A percentile compares a stretch with the other conserved stretches of the same genome.
These are phyloP conservation scores for Boulengerochromis microlepis DNA, from an alignment of 2,113 vertebrate genomes.

Conservation along the genomic window DNA sequence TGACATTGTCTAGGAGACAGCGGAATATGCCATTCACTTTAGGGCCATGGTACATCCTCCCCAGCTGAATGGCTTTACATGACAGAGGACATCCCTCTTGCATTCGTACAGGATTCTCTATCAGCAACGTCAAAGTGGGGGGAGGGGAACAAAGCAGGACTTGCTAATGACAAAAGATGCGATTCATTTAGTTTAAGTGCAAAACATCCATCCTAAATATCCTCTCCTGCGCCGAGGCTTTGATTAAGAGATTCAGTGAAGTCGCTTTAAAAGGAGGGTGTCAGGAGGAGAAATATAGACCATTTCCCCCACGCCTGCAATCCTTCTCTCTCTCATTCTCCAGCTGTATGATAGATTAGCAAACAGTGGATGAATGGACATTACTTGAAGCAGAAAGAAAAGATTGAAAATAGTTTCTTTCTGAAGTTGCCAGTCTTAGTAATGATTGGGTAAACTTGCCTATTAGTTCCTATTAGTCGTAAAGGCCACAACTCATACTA, in stretches of 20 bases:
- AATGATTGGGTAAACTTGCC: neutral
- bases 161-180: conserved; percentile 49
- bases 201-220: conserved; percentile 56
- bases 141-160: conserved; percentile 1
- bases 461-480: neutral
- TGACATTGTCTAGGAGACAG: conserved; percentile 48
- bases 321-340: conserved; percentile 22
- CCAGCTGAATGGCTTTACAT: conserved; percentile 33
- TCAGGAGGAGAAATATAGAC: conserved; percentile 44
- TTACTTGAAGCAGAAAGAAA: conserved; percentile 13
- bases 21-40: conserved; percentile 36
- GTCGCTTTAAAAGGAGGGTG: conserved; percentile 40
- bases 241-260: conserved; percentile 59
- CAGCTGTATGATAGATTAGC: conserved; percentile 30
- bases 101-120: conserved; percentile 29
- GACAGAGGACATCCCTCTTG: conserved; percentile 37
- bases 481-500: neutral
- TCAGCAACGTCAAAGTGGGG: conserved; percentile 29
- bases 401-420: conserved; percentile 7
- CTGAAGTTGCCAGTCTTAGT: conserved; percentile 11
- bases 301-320: conserved; percentile 2
- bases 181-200: conserved; percentile 56
- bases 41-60: conserved; percentile 22
- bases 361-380: conserved; percentile 11
- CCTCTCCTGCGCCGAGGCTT: conserved; percentile 9